Percentiles rank a stretch among this genome's conserved stretches.
Evolutionary conservation across 2,888 invertebrate genomes (phyloP).

Genomic region (Eristalinus sepulchralis): DNA sequence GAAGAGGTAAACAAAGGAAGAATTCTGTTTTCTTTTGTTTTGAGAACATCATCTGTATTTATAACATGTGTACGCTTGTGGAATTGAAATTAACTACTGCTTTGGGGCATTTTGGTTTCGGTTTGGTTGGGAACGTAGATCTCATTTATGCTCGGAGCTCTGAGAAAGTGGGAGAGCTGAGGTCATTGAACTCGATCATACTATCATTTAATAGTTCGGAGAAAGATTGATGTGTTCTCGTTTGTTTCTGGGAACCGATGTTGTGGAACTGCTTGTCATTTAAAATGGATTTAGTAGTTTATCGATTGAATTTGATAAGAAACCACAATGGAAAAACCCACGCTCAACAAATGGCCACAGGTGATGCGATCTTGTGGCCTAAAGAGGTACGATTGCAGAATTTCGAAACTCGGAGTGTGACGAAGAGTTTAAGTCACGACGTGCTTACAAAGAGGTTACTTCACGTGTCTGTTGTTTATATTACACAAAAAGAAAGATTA

Average conservation of each 20-base stretch:
- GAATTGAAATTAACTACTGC: background rate
- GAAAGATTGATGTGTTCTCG: background rate
- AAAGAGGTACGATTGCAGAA: too few species aligned
- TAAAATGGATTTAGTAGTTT: background rate
- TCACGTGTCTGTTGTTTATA: too few species aligned
- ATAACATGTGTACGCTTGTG: background rate
- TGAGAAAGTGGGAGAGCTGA: background rate
- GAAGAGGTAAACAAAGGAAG: constrained; percentile 12
- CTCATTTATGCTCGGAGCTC: background rate
- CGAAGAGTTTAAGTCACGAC: too few species aligned
- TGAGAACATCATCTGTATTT: background rate
- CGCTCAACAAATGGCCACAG: too few species aligned
- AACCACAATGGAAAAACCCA: background rate
- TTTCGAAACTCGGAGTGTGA: too few species aligned
- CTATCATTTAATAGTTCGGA: background rate
- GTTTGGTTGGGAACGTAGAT: background rate
- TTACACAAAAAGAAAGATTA: too few species aligned
- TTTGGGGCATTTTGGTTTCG: background rate
- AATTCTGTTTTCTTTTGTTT: constrained; percentile 1
- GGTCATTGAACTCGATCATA: background rate
- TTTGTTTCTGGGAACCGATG: background rate
- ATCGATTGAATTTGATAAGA: background rate
- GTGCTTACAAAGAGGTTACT: too few species aligned
- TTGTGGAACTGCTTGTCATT: background rate
- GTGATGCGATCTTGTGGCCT: too few species aligned